A percentile compares a stretch with the other conserved stretches of the same genome.
Conservation (phyloP, 2,888 invertebrate genomes). For the Pherbina coryleti region DNA sequence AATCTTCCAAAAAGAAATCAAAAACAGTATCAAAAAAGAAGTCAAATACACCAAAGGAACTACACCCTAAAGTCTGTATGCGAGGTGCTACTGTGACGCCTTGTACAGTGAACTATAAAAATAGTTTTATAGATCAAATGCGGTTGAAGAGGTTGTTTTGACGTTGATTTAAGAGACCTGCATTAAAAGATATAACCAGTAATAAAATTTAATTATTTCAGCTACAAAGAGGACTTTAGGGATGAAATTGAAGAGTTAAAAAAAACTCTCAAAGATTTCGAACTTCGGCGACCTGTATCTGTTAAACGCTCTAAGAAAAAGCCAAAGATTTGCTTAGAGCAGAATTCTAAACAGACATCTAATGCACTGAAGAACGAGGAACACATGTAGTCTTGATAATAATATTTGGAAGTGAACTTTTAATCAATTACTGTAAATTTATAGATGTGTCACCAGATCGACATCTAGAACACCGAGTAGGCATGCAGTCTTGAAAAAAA, state of each 20-base stretch:
- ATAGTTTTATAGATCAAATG: neutral
- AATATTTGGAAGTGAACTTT: neutral
- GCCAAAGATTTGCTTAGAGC: slow-evolving; percentile 10
- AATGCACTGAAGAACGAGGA: neutral
- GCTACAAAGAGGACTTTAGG: slow-evolving; percentile 56
- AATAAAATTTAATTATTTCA: slow-evolving; percentile 34
- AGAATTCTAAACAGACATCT: neutral
- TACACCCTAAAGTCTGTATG: neutral
- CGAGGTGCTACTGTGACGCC: neutral
- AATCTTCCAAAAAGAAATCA: slow-evolving; percentile 49
- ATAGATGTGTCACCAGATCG: slow-evolving; percentile 37
- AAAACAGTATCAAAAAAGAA: slow-evolving; percentile 51
- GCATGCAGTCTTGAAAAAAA: slow-evolving; percentile 56
- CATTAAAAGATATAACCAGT: neutral
- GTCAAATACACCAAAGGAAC: slow-evolving; percentile 17
- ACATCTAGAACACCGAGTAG: slow-evolving; percentile 46
- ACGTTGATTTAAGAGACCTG: neutral
- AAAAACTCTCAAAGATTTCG: slow-evolving; percentile 55
- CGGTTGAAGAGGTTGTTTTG: slow-evolving; percentile 22
- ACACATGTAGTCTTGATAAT: slow-evolving; percentile 37
- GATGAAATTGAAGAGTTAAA: slow-evolving; percentile 57
- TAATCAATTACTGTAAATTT: slow-evolving; percentile 15
- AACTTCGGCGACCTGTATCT: slow-evolving; percentile 47
- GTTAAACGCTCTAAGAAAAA: neutral
- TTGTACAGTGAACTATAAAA: neutral